phyloP scores from a whole-genome alignment of 2,113 vertebrate species.

The Syrrhaptes paradoxus region DNA sequence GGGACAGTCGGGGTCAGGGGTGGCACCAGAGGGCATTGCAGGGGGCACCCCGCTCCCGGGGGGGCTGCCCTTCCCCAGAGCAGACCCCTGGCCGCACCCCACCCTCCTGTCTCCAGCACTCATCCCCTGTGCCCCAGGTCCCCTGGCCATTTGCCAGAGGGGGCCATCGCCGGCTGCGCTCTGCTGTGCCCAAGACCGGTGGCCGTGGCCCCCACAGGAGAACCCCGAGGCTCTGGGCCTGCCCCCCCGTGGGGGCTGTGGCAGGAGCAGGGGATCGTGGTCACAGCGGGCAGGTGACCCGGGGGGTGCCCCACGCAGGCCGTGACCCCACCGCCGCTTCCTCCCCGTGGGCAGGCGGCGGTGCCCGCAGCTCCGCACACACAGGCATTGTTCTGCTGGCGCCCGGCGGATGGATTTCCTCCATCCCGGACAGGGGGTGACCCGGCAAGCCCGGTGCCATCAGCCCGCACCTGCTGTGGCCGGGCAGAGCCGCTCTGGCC shows the following conservation, averaged over 20 bases:
- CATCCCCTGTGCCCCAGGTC: neutral
- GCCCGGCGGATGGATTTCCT: conserved; percentile 23
- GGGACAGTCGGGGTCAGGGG: neutral
- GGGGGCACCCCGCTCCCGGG: neutral
- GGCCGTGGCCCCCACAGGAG: neutral
- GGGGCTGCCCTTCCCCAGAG: neutral
- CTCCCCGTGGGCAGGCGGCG: conserved; percentile 38
- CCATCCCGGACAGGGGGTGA: neutral
- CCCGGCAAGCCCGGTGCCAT: neutral
- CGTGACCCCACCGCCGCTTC: conserved; percentile 16
- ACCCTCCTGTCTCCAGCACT: neutral
- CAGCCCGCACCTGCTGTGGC: neutral
- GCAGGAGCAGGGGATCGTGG: neutral
- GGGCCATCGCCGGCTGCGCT: too few species aligned
- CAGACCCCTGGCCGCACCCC: rapidly evolving
- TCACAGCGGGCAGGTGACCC: neutral
- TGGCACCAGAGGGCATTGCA: neutral
- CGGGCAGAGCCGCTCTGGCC: neutral
- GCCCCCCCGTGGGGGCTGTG: too few species aligned
- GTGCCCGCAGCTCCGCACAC: neutral
- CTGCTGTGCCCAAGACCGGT: neutral
- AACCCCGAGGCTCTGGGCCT: too few species aligned
- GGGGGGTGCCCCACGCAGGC: neutral
- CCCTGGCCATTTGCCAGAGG: neutral
- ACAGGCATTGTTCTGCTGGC: neutral